Conservation (phyloP, 2,888 invertebrate genomes). For the Malthinus flaveolus region DNA sequence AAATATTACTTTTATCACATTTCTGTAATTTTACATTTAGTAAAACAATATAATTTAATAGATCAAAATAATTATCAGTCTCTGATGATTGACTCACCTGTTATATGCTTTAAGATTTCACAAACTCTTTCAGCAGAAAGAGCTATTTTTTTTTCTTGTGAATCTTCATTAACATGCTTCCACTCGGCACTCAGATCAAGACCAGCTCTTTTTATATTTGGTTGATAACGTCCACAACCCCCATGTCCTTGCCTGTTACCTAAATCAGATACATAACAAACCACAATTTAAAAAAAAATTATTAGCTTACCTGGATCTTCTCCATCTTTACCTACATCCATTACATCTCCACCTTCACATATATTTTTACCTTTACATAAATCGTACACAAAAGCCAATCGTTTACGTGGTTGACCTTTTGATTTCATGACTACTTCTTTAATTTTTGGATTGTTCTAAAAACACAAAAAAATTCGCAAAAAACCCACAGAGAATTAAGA, state of each 20-base stretch:
- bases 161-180: constrained; percentile 98
- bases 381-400: constrained; percentile 95
- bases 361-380: constrained; percentile 97
- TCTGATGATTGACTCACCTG: constrained; percentile 52
- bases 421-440: constrained; percentile 95
- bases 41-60: too few relatives aligned
- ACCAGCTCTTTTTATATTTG: constrained; percentile 85
- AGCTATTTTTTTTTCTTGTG: constrained; percentile 93
- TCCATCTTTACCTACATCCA: constrained; percentile 86
- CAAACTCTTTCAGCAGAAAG: constrained; percentile 95
- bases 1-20: not conserved
- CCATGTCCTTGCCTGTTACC: constrained; percentile 76
- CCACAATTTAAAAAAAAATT: not conserved
- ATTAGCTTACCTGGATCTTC: constrained; percentile 55
- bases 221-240: constrained; percentile 98
- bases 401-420: constrained; percentile 93
- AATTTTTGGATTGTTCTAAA: constrained; percentile 85
- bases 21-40: not conserved
- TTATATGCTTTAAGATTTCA: constrained; percentile 95
- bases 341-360: constrained; percentile 98
- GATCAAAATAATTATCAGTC: too few relatives aligned
- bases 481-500: constrained; percentile 26
- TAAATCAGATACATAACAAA: constrained; percentile 12
- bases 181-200: constrained; percentile 96
- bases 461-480: constrained; percentile 32